Base-by-base conservation (phyloP, 2,888 invertebrate genomes). In the Lagria hirta region DNA sequence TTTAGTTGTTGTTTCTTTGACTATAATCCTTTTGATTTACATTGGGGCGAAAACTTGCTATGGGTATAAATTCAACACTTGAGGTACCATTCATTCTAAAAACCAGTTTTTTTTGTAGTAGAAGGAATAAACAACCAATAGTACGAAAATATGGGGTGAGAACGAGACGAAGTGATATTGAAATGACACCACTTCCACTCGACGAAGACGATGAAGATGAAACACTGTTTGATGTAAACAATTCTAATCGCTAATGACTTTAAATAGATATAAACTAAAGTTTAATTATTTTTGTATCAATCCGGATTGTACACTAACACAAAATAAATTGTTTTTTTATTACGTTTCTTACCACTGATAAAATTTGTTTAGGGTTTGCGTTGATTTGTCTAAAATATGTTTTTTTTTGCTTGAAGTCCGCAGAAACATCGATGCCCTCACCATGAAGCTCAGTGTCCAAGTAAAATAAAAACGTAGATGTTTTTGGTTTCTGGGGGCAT, bases 201-300 rank as follows among this genome's bases (percentile, higher is more conserved):
- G 66, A 67, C 35, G 70, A 71, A 35, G 70, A 70, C 33, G 71
- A 72, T 14, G 71, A 71, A 24, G 71, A 72, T 57, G 70, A 70
- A 48, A 71, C 69, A 10, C 52, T 72, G 16, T 71, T 72, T 58
- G 72, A 71, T 48, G 49, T 70, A 26, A 57, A 55, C 33, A 57
- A 51, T 40, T 12, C 48, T 6, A 37, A 38, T 29, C 37, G 48
- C 33, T 48, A 27, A 41, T 12, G 18, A 17, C 17, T 15, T 44
- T 22, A 34, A 22, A 4, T 43, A 14, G 21, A 23, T 35, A 2
- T n/a, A n/a, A n/a, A n/a, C n/a, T n/a, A n/a, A 13, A 21, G 7
- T 18, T 11, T 12, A 33, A 20, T 33, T 37, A 38, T 38, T 38
- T 38, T 38, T 38, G 38, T 38, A 38, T 12, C 7, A 11, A 32